Evolutionary conservation across 1,140 invertebrate species (phyloP).

Genomic region (Tetragonula clypearis): DNA sequence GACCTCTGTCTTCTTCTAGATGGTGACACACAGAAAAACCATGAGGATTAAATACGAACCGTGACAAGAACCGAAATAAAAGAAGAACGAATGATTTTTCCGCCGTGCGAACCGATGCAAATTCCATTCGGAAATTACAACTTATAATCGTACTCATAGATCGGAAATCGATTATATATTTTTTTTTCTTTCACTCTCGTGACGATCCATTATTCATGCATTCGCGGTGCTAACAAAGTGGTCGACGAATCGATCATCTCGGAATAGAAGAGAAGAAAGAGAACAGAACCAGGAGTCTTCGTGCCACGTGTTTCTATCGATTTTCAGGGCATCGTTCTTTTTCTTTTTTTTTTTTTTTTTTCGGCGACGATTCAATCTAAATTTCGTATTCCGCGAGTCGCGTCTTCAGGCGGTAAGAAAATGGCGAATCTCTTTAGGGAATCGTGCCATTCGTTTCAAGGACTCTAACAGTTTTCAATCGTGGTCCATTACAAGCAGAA

Average conservation of each 20-base stretch:
- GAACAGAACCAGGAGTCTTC: conserved; percentile 74
- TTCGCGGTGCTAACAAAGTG: not conserved
- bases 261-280: conserved; percentile 80
- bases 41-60: not conserved
- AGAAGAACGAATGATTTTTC: not conserved
- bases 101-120: not conserved
- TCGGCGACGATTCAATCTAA: too few species aligned
- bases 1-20: too few species aligned
- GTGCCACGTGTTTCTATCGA: conserved; percentile 81
- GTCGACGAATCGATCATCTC: not conserved
- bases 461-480: not conserved
- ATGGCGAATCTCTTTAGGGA: not conserved
- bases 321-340: conserved; percentile 83
- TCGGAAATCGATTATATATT: not conserved
- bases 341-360: not conserved
- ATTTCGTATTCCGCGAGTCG: conserved; percentile 82
- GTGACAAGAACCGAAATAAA: not conserved
- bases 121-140: conserved; percentile 3
- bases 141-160: not conserved
- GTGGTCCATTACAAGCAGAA: not conserved
- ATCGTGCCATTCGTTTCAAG: not conserved
- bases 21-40: too few species aligned
- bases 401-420: conserved; percentile 54
- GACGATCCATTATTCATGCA: conserved; percentile 19
- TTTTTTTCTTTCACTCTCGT: not conserved